Base-by-base conservation (phyloP, 2,113 vertebrate species). In the Cebus imitator region DNA sequence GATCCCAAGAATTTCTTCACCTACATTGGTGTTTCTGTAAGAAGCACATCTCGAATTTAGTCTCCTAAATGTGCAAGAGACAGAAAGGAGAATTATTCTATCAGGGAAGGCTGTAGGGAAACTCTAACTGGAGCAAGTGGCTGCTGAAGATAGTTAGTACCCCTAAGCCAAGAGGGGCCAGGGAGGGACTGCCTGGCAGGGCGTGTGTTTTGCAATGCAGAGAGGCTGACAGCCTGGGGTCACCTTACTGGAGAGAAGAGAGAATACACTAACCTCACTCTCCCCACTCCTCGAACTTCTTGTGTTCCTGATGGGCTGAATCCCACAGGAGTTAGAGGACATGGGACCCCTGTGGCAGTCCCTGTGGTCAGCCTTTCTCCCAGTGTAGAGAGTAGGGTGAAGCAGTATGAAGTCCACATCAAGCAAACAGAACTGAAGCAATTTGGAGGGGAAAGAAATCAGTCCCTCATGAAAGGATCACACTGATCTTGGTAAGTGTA, bases 61-160 rank as follows among this genome's bases (percentile, higher is more conserved):
- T 52, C 43, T 83, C 43, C 45, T 68, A 79, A 68, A 18, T 23
- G 8, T 35, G 45, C 75, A 78, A 78, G 57, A 87, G 83, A 68
- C 2, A 58, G 52, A 52, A 89, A 83, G 23, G 20, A 55, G 55
- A 75, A 50, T 12, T 2, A 85, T 80, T 48, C 21, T 14, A 16
- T 50, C 50, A 25, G 66, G 11, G 25, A 32, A 58, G n/a, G 11
- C 30, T 13, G 1, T 20, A 73, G 32, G 66, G 45, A 86, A 79
- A 35, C 12, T 32, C 3, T 7, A 48, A 23, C 35, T 11, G 40
- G 16, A 93, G 45, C 10, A 27, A 79, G 57, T 16, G 20, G 35
- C 4, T 4, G 0, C 1, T 32, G 5, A 43, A 17, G 27, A 61
- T 32, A 58, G 45, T 45, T 21, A 45, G 6, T 32, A 64, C 5